Base-by-base conservation (phyloP, 2,797 vertebrate species). In the Dicrostonyx torquatus region DNA sequence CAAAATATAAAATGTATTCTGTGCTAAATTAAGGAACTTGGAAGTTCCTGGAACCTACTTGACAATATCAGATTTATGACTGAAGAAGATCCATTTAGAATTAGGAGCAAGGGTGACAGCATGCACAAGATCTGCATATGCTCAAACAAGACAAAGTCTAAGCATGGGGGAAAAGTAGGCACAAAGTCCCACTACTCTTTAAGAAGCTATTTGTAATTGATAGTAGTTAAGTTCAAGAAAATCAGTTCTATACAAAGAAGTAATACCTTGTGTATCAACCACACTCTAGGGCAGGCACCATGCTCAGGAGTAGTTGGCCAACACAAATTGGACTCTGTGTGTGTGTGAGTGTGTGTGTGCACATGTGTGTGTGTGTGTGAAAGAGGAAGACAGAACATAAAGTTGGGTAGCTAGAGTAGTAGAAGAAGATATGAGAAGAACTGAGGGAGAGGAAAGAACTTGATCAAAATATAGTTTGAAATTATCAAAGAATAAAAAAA, bases 1-100 rank as follows among this genome's bases (percentile, higher is more conserved):
- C 48, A 90, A 31, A 85, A 78, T 70, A 86, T 73, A 50, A 26
- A 88, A 82, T 62, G n/a, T 8, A 9, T 80, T 93, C 34, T 17
- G 1, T 78, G 53, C 10, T 85, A 89, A 77, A 78, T 62, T 79
- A 79, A 91, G 34, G 22, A 62, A 78, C 24, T 73, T 83, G 40
- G 48, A 62, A 50, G 77, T 88, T 73, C 80, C 20, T 26, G 34
- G 20, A 22, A n/a, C 34, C 29, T 13, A 50, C 26, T 85, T 34
- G 10, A 37, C 31, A 87, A 40, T 78, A 89, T 91, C n/a, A 73
- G 26, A 62, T 50, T 79, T 84, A 2, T 48, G 22, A 50, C 77
- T 89, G 11, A 85, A 60, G 87, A 84, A 48, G 20, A 58, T 80
- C 29, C 68, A 31, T 90, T 94, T 77, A 90, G 29, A 76, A 94